Evolutionary conservation across 2,888 invertebrate species (phyloP).

Genomic region (Iphiclides podalirius): DNA sequence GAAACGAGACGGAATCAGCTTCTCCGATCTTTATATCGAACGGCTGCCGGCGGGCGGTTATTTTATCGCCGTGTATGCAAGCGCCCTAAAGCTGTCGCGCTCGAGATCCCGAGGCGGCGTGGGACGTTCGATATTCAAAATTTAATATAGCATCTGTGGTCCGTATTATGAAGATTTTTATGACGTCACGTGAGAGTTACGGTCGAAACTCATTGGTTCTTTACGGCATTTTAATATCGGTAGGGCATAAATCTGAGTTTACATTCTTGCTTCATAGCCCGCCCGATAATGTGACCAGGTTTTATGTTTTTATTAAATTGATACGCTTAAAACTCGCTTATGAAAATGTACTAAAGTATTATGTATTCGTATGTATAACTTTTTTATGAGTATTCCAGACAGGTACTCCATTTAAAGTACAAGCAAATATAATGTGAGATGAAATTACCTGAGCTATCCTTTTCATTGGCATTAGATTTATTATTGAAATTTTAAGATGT

Average conservation of each 20-base stretch:
- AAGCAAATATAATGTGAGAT: no score
- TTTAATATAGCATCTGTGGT: conserved; percentile 71
- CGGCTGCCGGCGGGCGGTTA: conserved; percentile 18
- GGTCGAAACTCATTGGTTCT: conserved; percentile 28
- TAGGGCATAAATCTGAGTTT: conserved; percentile 11
- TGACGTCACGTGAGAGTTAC: conserved; percentile 39
- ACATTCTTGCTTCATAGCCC: conserved; percentile 1
- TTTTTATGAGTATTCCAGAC: no score
- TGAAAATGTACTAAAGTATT: no score
- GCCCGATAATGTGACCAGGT: neutral
- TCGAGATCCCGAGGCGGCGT: conserved; percentile 50
- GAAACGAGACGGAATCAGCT: conserved; percentile 23
- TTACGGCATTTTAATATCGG: conserved; percentile 25
- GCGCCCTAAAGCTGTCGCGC: conserved; percentile 39
- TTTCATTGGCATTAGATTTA: no score
- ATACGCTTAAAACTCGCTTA: neutral
- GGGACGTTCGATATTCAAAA: conserved; percentile 71
- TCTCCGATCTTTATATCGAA: conserved; percentile 19
- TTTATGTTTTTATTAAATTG: conserved; percentile 8
- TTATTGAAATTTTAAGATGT: no score
- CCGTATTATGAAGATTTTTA: conserved; percentile 65
- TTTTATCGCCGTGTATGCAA: conserved; percentile 27
- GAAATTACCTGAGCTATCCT: no score
- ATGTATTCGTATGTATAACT: no score
- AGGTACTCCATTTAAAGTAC: no score